Base-by-base conservation (phyloP, 2,888 invertebrate species). In the Phalera bucephala region DNA sequence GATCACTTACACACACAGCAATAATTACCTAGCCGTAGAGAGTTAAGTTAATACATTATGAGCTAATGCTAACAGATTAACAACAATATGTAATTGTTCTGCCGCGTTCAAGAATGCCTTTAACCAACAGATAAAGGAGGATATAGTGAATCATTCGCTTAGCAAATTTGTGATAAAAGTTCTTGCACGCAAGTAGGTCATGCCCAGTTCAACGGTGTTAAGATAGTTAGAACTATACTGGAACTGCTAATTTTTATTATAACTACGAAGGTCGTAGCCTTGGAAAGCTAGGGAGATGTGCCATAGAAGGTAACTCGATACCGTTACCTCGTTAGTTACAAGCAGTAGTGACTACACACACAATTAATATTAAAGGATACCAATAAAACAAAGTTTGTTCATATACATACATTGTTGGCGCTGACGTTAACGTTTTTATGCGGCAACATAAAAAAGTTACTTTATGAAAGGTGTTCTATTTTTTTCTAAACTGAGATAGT, bases 91-190 rank as follows among this genome's bases (percentile, higher is more conserved):
- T 29, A 33, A 28, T 52, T 47, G 50, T 69, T 58, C 31, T 34
- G 31, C 13, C 12, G 29, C 31, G 34, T 7, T 45, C 39, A 44
- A 45, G 43, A 58, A 57, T 61, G 49, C 51, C 46, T 55, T 55
- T 52, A 64, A 31, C 45, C 48, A 50, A 44, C 57, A 64, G 67
- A 72, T 66, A 69, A 69, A 49, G 37, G 54, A 43, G 52, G 59
- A 62, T 64, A 52, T 66, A 46, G 46, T 76, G 74, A 76, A 52
- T 76, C 75, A 81, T 58, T 49, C 41, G 11, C 27, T 27, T 9
- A 28, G 15, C 64, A 60, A 63, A 70, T 66, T 64, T 65, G 47
- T 70, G 68, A 73, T 77, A 73, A 71, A 73, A 69, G 45, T 55
- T 64, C 56, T 58, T 46, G 50, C 48, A 34, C 38, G 46, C 51